phyloP scores from a whole-genome alignment of 2,888 invertebrate genomes.

The Drosophila neoperkinsi region DNA sequence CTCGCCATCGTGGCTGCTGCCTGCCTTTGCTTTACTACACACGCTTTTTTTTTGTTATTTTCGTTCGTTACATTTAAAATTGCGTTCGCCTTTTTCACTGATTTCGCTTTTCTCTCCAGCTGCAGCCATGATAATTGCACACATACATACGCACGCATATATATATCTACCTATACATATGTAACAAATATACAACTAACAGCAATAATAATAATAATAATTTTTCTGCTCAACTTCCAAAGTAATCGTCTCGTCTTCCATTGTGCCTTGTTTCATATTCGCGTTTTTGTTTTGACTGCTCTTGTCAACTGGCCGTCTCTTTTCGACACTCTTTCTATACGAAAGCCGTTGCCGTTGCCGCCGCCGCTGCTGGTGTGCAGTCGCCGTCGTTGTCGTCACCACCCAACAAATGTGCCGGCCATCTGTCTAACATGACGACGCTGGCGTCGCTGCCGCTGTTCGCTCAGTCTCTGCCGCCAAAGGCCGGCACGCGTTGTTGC shows the following conservation, averaged over 20 bases:
- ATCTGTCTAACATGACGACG: constrained; percentile 63
- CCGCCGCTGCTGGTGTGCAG: constrained; percentile 43
- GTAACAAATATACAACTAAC: constrained; percentile 18
- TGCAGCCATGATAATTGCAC: constrained; percentile 6
- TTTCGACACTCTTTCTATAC: constrained; percentile 73
- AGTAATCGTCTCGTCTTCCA: constrained; percentile 53
- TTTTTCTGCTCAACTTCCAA: constrained; percentile 37
- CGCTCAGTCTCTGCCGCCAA: constrained; percentile 70
- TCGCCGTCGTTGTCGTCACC: constrained; percentile 26
- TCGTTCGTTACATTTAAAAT: constrained; percentile 49
- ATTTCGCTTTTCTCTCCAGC: background rate
- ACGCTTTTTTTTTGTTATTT: constrained; percentile 50
- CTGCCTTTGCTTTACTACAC: constrained; percentile 22
- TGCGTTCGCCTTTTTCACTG: constrained; percentile 34
- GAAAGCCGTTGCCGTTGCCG: constrained; percentile 55
- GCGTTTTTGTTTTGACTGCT: constrained; percentile 77
- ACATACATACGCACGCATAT: background rate
- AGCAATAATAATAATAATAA: constrained; percentile 24
- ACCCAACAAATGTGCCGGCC: constrained; percentile 53
- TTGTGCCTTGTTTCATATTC: constrained; percentile 56
- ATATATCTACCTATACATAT: background rate
- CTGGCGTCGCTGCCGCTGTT: constrained; percentile 39
- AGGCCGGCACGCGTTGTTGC: constrained; percentile 75
- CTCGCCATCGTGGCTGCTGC: constrained; percentile 61
- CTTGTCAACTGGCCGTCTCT: constrained; percentile 55